Evolutionary conservation across 2,888 invertebrate genomes (phyloP).

Genomic region (Acutogordius australiensis): DNA sequence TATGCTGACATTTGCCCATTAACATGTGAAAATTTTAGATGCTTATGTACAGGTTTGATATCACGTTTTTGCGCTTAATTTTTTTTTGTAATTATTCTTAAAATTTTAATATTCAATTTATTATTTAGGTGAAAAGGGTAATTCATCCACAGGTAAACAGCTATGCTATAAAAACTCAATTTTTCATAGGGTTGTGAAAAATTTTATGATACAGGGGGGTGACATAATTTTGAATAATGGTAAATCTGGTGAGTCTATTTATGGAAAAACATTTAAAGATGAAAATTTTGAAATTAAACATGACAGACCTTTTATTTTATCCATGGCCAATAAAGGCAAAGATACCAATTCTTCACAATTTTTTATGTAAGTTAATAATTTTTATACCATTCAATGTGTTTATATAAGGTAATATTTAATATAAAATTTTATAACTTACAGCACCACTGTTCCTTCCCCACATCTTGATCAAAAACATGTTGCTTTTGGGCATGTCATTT

Average conservation of each 20-base stretch:
- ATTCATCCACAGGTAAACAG: slow-evolving; percentile 37
- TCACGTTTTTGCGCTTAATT: no score
- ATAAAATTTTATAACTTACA: no score
- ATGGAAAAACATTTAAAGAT: slow-evolving; percentile 90
- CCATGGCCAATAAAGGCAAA: slow-evolving; percentile 91
- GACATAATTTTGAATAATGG: slow-evolving; percentile 35
- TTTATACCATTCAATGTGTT: no score
- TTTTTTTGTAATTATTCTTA: no score
- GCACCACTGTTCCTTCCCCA: slow-evolving; percentile 18
- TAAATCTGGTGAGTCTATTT: slow-evolving; percentile 87
- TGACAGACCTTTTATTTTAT: slow-evolving; percentile 57
- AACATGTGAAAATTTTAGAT: slow-evolving; percentile 69
- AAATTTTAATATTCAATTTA: no score
- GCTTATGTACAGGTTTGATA: slow-evolving; percentile 42
- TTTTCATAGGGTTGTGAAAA: slow-evolving; percentile 50
- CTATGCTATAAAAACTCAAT: slow-evolving; percentile 42
- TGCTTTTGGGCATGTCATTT: slow-evolving; percentile 73
- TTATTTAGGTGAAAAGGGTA: slow-evolving; percentile 54
- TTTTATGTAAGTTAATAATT: slow-evolving; percentile 62
- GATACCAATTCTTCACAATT: slow-evolving; percentile 96
- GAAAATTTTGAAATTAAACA: slow-evolving; percentile 65
- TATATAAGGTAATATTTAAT: no score
- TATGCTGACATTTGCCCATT: slow-evolving; percentile 58
- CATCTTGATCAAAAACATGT: slow-evolving; percentile 51
- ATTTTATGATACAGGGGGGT: slow-evolving; percentile 49